Conservation (phyloP, 2,113 vertebrate genomes). For the Elephantulus edwardii region DNA sequence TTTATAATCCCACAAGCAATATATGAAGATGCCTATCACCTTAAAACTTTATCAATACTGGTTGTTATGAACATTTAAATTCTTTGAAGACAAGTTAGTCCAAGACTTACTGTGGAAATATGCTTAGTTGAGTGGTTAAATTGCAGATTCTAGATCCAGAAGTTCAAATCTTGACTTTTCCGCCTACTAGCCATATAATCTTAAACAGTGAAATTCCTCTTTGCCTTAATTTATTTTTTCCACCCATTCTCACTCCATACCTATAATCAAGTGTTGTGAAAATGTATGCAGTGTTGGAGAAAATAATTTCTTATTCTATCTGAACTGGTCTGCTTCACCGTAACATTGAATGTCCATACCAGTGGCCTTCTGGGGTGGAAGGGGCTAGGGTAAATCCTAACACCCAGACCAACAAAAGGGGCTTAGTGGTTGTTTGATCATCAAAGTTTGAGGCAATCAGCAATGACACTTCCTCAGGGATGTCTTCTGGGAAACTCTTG, state of each 20-base stretch:
- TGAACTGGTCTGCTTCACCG: not conserved
- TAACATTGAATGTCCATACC: not conserved
- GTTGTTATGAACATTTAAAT: not conserved
- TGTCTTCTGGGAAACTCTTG: not conserved
- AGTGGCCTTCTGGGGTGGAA: not conserved
- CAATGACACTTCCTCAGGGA: not conserved
- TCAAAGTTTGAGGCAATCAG: not conserved
- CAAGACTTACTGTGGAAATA: not conserved
- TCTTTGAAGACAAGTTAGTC: not conserved
- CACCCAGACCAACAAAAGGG: not conserved
- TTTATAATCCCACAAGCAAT: not conserved
- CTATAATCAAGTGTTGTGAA: not conserved
- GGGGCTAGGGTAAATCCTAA: not conserved
- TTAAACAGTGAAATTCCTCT: not conserved
- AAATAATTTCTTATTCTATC: not conserved
- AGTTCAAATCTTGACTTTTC: not conserved
- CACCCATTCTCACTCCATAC: not conserved
- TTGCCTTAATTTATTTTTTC: not conserved
- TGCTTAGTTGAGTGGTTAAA: not conserved
- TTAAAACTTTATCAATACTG: not conserved
- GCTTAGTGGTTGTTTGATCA: not conserved
- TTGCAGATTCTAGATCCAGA: not conserved
- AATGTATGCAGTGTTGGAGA: not conserved
- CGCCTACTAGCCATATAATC: not conserved
- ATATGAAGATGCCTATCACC: not conserved